Evolutionary conservation across 2,113 vertebrate species (phyloP).

Genomic region (Planiliza haematocheilus): DNA sequence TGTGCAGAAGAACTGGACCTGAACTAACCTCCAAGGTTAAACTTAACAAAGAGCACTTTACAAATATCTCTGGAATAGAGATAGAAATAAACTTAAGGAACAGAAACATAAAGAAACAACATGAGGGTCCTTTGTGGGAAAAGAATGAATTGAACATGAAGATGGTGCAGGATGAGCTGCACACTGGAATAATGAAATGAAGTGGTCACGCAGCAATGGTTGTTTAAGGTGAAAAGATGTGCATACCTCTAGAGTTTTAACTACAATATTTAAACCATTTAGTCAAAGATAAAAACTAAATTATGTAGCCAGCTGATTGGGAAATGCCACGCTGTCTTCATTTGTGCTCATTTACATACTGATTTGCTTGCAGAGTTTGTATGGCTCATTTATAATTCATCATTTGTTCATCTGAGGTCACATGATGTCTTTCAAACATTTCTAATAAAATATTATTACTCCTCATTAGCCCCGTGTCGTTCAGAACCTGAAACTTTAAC

Average conservation of each 20-base stretch:
- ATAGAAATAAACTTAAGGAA: too few relatives aligned
- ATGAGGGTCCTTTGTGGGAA: constrained; percentile 9
- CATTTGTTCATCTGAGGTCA: constrained; percentile 25
- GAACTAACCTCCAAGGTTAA: not conserved
- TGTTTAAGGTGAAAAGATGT: constrained; percentile 7
- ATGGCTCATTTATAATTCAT: constrained; percentile 9
- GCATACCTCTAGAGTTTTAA: too few relatives aligned
- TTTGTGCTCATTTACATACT: not conserved
- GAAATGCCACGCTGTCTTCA: not conserved
- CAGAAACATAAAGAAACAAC: not conserved
- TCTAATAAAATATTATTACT: constrained; percentile 2
- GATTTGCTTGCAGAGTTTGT: constrained; percentile 24
- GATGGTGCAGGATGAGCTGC: not conserved
- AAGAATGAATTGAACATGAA: constrained; percentile 4
- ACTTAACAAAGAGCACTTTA: not conserved
- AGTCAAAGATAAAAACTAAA: constrained; percentile 11
- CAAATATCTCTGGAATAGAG: not conserved
- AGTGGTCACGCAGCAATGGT: not conserved
- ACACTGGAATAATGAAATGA: not conserved
- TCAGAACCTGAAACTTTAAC: constrained; percentile 3
- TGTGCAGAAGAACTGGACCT: too few relatives aligned
- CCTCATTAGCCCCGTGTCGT: constrained; percentile 13
- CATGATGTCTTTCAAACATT: not conserved
- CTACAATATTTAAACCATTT: not conserved
- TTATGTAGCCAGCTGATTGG: too few relatives aligned